These are phyloP conservation scores for Chamaea fasciata DNA, from an alignment of 2,113 vertebrate genomes.

Conservation along the genomic window DNA sequence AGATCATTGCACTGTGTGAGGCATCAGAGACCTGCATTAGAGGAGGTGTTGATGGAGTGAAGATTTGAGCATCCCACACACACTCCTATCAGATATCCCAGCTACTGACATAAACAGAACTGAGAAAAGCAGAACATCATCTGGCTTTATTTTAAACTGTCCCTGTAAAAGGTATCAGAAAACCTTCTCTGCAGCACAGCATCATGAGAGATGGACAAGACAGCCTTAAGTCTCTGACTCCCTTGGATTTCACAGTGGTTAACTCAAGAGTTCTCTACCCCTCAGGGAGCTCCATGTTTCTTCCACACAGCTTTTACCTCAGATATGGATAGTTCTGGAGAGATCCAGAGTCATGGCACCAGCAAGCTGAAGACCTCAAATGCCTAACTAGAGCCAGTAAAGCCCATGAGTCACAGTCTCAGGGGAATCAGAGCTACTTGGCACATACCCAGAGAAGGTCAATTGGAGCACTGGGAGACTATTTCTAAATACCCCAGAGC, in stretches of 20 bases:
- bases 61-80: neutral
- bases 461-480: constrained; percentile 37
- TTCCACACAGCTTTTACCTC: neutral
- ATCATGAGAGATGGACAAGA: neutral
- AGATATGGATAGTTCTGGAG: neutral
- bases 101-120: neutral
- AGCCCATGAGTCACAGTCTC: constrained; percentile 28
- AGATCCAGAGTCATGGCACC: neutral
- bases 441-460: constrained; percentile 1
- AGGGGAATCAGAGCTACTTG: constrained; percentile 39
- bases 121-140: neutral
- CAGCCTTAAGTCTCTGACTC: neutral
- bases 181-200: neutral
- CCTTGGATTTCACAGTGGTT: neutral
- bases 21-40: neutral
- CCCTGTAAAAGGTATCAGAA: neutral
- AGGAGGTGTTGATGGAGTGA: constrained; percentile 2
- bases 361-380: neutral
- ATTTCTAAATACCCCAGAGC: constrained; percentile 56
- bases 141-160: neutral
- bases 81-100: neutral
- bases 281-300: neutral
- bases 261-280: neutral
- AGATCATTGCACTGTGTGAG: neutral
- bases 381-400: neutral